Base-by-base conservation (phyloP, 2,888 invertebrate species). In the Dynastes hyllus region DNA sequence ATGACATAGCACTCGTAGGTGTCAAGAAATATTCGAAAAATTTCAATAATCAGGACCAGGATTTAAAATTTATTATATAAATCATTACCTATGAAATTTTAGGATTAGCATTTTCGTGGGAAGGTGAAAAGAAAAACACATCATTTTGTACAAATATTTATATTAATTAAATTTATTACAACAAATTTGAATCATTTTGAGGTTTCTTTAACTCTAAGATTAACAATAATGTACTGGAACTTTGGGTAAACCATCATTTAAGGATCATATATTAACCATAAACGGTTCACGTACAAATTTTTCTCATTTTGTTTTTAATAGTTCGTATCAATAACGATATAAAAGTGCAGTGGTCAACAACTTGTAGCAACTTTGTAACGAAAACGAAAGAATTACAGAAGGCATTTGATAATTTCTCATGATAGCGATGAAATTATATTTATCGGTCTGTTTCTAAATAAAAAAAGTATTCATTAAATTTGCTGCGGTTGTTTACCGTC, bases 181-280 rank as follows among this genome's bases (percentile, higher is more conserved):
- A 75, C 73, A 75, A 75, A 75, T 75, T 75, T 75, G 73, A 75
- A 75, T 61, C 45, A 73, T 75, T 75, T 45, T 75, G 73, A 75
- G 73, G 73, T 75, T 75, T 61, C 61, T 75, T 75, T 75, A 75
- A 75, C 63, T 75, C 73, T 75, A 75, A 75, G 73, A 75, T 75
- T 75, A 75, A 75, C 73, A 75, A 75, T 75, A 75, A 75, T 61
- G 73, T 75, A 75, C 73, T 75, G 73, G 73, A 75, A 75, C 73
- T 75, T 75, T 75, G 61, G 61, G 61, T 75, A 75, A 75, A 61
- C 61, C 73, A 75, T 69, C 51, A 51, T 61, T 61, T 53, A 45
- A 40, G 61, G 50, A 75, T 75, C 61, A 75, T 61, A 58, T 58
- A 63, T 63, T 63, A 75, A 75, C 73, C 58, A 37, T 22, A 50